phyloP scores from a whole-genome alignment of 2,888 invertebrate species.

The Hymenopus coronatus region DNA sequence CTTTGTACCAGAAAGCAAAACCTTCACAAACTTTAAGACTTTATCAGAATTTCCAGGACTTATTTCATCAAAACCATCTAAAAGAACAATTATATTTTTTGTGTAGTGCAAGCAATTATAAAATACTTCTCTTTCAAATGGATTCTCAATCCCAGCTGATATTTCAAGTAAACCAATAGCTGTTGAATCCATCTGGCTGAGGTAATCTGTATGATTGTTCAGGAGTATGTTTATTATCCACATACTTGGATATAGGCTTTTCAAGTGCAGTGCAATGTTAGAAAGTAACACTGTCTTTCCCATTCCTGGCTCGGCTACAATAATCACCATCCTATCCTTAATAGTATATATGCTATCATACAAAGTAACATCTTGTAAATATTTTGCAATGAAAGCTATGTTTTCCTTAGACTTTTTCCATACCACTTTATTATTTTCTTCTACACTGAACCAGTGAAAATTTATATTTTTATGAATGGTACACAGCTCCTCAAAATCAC shows the following conservation, averaged over 20 bases:
- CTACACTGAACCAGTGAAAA: not conserved
- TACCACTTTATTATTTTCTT: not conserved
- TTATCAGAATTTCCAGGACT: not conserved
- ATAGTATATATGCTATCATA: not conserved
- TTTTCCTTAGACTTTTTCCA: not conserved
- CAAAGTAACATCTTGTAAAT: not conserved
- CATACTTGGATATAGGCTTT: not conserved
- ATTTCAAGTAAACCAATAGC: not conserved
- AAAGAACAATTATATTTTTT: not conserved
- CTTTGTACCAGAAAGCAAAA: not conserved
- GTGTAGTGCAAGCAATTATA: not conserved
- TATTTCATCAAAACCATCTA: slow-evolving; percentile 5
- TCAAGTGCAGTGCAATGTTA: not conserved
- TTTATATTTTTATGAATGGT: not conserved
- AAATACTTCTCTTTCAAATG: not conserved
- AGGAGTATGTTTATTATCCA: not conserved
- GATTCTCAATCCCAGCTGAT: not conserved
- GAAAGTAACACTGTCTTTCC: not conserved
- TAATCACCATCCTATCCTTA: not conserved
- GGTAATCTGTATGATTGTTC: not conserved
- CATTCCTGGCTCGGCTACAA: not conserved
- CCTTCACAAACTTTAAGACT: not conserved
- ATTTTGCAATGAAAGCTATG: not conserved
- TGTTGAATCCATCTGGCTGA: not conserved
- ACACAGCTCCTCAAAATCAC: not conserved